A percentile compares a stretch with the other conserved stretches of the same genome.
These are phyloP conservation scores for Himalopsyche kuldschensis DNA, from an alignment of 2,888 invertebrate species.

Conservation along the genomic window DNA sequence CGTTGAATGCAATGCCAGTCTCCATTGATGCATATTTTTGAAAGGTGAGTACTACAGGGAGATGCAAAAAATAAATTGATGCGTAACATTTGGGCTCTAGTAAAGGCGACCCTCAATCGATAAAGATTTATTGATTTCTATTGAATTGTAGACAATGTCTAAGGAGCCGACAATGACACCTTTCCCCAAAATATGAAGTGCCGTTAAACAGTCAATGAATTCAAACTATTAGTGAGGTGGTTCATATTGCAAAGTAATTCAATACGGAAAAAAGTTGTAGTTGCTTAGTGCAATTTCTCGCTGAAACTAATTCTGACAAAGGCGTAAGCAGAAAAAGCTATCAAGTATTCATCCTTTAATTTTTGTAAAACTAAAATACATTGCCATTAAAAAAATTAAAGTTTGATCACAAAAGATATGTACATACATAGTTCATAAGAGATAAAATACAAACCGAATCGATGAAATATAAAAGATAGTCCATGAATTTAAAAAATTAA, in stretches of 20 bases:
- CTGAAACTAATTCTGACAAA: too few relatives aligned
- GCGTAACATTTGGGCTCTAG: neutral
- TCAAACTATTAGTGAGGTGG: neutral
- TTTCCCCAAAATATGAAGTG: neutral
- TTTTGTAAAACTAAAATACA: too few relatives aligned
- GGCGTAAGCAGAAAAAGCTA: too few relatives aligned
- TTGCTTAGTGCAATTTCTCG: too few relatives aligned
- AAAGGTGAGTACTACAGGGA: neutral
- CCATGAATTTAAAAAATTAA: too few relatives aligned
- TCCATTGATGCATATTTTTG: neutral
- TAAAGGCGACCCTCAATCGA: neutral
- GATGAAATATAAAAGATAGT: too few relatives aligned
- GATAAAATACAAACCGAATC: too few relatives aligned
- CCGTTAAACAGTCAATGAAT: neutral
- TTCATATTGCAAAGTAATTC: neutral
- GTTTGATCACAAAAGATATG: too few relatives aligned
- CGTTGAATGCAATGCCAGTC: neutral
- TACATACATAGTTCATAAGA: too few relatives aligned
- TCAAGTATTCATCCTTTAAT: too few relatives aligned
- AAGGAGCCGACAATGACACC: neutral
- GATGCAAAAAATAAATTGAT: neutral
- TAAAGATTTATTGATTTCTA: constrained; percentile 5
- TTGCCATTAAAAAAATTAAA: too few relatives aligned
- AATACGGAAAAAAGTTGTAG: too few relatives aligned
- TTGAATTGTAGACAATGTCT: neutral